Conservation (phyloP, 2,113 vertebrate genomes). For the Charadrius vociferus region DNA sequence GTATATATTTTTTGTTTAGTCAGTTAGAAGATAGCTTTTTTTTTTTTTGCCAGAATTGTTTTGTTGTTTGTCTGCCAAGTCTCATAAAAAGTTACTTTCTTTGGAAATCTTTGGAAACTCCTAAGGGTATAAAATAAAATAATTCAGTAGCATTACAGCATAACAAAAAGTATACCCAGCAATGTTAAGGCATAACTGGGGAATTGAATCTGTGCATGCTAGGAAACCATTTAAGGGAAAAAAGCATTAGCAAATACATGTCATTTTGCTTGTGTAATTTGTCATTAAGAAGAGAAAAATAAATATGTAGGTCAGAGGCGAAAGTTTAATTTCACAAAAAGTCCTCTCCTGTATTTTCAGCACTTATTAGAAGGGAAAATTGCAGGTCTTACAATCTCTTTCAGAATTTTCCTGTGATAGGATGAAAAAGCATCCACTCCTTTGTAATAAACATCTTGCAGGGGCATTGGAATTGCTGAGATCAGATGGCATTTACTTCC, state of each 20-base stretch:
- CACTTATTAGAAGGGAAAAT: background rate
- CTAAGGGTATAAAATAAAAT: background rate
- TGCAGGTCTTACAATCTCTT: background rate
- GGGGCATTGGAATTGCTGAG: background rate
- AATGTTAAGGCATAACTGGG: background rate
- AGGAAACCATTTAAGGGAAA: conserved; percentile 14
- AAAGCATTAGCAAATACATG: background rate
- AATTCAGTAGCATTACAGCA: background rate
- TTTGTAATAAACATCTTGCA: background rate
- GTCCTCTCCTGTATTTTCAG: background rate
- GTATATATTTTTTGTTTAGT: background rate
- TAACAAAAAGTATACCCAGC: background rate
- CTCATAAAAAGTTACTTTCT: background rate
- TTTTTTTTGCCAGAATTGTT: background rate
- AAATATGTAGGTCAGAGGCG: background rate
- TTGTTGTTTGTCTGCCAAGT: background rate
- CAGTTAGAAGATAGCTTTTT: background rate
- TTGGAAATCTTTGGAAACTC: background rate
- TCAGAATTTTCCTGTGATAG: background rate
- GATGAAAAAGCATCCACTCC: background rate
- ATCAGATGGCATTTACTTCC: background rate
- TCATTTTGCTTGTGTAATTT: conserved; percentile 2
- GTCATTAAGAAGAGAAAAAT: conserved; percentile 17
- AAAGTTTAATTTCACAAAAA: background rate
- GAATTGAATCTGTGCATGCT: background rate